Evolutionary conservation across 2,113 vertebrate species (phyloP).

Genomic region (Microcebus griseorufus): DNA sequence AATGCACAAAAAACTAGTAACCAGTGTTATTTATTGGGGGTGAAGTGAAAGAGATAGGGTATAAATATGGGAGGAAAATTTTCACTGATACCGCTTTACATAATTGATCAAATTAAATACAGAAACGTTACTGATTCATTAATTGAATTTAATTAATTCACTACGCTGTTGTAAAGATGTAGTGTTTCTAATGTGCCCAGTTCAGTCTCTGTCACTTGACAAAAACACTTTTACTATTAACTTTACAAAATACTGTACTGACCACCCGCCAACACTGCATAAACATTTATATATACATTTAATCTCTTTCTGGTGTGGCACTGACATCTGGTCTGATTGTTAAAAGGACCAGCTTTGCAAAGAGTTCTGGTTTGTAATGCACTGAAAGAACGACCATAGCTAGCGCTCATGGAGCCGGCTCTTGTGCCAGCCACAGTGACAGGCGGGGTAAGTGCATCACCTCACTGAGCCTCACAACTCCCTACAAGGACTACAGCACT

Average conservation of each 20-base stretch:
- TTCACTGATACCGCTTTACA: not conserved
- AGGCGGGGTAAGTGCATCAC: fast-evolving
- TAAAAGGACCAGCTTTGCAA: not conserved
- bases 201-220: not conserved
- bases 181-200: not conserved
- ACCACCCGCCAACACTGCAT: not conserved
- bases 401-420: fast-evolving
- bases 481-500: not conserved
- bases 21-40: not conserved
- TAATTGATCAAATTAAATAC: not conserved
- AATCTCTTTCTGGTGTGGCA: not conserved
- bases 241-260: not conserved
- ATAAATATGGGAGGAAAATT: not conserved
- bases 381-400: not conserved
- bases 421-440: too few species aligned
- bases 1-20: not conserved
- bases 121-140: not conserved
- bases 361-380: not conserved
- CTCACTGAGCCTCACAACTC: not conserved
- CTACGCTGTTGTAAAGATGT: not conserved
- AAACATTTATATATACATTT: not conserved
- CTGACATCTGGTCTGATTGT: not conserved
- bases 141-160: not conserved
- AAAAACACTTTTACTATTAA: not conserved
- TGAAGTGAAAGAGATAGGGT: not conserved